phyloP scores from a whole-genome alignment of 2,888 invertebrate species.

The Sthenelais limicola region DNA sequence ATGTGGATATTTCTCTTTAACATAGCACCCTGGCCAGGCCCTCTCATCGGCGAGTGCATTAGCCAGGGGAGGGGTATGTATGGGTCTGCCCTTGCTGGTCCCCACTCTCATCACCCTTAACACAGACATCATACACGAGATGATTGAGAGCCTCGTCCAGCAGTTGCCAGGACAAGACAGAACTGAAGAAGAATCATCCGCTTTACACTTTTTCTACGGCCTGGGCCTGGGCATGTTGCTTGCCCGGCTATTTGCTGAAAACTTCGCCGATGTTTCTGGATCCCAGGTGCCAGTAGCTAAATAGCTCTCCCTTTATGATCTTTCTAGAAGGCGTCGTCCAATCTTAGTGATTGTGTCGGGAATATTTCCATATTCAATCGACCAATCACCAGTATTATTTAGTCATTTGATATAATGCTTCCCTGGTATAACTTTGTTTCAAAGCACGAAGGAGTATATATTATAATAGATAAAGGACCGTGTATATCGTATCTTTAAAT shows the following conservation, averaged over 20 bases:
- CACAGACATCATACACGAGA: slow-evolving; percentile 53
- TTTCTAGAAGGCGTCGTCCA: too few relatives aligned
- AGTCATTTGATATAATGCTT: too few relatives aligned
- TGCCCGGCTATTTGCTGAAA: slow-evolving; percentile 59
- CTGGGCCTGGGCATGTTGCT: slow-evolving; percentile 61
- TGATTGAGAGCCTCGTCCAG: slow-evolving; percentile 53
- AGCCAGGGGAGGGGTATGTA: slow-evolving; percentile 58
- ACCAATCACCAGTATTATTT: too few relatives aligned
- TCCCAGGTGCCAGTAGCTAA: too few relatives aligned
- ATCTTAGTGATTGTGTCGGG: too few relatives aligned
- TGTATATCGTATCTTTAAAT: too few relatives aligned
- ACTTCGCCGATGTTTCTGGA: slow-evolving; percentile 61
- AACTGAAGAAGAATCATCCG: slow-evolving; percentile 53
- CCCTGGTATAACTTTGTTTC: too few relatives aligned
- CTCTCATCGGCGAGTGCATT: slow-evolving; percentile 56
- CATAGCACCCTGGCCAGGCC: slow-evolving; percentile 28
- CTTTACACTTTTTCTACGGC: slow-evolving; percentile 57
- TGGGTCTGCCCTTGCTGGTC: slow-evolving; percentile 58
- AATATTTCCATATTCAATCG: too few relatives aligned
- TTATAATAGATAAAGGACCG: too few relatives aligned
- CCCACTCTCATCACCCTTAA: slow-evolving; percentile 56
- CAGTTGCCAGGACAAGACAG: slow-evolving; percentile 57
- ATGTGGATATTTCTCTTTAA: too few relatives aligned
- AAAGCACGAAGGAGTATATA: too few relatives aligned
- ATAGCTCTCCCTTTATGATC: too few relatives aligned